These are phyloP conservation scores for Drosophila lacertosa DNA, from an alignment of 1,140 invertebrate genomes.

Conservation along the genomic window DNA sequence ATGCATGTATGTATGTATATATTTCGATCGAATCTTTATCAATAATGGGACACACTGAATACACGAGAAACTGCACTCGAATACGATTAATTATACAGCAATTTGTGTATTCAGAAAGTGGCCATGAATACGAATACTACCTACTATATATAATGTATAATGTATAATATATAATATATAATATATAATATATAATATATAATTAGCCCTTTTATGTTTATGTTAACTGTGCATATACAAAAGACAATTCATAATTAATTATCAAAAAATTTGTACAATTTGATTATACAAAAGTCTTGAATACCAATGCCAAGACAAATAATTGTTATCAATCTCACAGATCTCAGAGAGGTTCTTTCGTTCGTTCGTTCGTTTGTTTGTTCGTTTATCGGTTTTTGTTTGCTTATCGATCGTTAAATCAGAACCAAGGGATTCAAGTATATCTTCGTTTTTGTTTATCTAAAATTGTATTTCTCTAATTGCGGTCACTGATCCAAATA, in stretches of 20 bases:
- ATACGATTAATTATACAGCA: neutral
- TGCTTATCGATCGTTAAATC: neutral
- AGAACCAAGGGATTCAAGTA: neutral
- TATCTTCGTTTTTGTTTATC: constrained; percentile 1
- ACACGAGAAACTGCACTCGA: constrained; percentile 10
- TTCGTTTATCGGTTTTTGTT: neutral
- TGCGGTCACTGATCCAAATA: constrained; percentile 6
- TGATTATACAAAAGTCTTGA: constrained; percentile 30
- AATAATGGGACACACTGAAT: constrained; percentile 1
- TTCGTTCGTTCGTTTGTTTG: neutral
- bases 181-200: too few species aligned
- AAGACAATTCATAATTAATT: constrained; percentile 38
- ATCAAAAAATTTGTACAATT: constrained; percentile 45
- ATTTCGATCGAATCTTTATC: constrained; percentile 29
- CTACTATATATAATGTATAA: constrained; percentile 3
- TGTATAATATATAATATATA: neutral
- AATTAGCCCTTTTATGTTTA: constrained; percentile 16
- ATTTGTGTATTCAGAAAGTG: constrained; percentile 1
- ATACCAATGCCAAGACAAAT: constrained; percentile 28
- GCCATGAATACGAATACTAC: constrained; percentile 6
- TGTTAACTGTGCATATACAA: constrained; percentile 38
- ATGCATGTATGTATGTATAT: constrained; percentile 22
- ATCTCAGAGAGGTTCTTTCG: neutral
- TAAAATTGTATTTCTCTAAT: constrained; percentile 11
- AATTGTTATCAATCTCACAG: constrained; percentile 6